Evolutionary conservation across 1,140 invertebrate genomes (phyloP).

Genomic region (Akabosia matsudoensis): DNA sequence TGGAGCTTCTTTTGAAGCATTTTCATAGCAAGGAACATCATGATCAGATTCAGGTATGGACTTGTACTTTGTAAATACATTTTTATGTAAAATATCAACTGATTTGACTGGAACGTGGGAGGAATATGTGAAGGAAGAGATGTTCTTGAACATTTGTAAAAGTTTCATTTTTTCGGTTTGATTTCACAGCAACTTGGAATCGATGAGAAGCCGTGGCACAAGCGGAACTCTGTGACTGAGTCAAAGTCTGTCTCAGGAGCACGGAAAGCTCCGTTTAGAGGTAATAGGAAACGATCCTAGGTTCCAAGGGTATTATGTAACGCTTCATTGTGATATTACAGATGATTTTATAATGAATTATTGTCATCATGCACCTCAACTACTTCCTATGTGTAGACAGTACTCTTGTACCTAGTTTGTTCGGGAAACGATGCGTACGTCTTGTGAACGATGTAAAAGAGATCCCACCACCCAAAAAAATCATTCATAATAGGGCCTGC

Average conservation of each 20-base stretch:
- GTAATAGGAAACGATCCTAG: constrained; percentile 32
- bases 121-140: no score
- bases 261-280: constrained; percentile 39
- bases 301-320: constrained; percentile 3
- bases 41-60: constrained; percentile 57
- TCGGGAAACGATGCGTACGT: constrained; percentile 13
- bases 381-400: constrained; percentile 10
- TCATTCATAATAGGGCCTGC: neutral
- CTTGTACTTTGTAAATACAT: neutral
- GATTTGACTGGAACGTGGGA: no score
- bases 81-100: no score
- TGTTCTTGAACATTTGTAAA: neutral
- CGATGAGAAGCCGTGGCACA: constrained; percentile 43
- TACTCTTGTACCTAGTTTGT: constrained; percentile 19
- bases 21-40: constrained; percentile 73
- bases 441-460: constrained; percentile 23
- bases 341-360: constrained; percentile 10
- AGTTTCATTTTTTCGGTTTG: neutral
- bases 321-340: constrained; percentile 12
- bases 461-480: constrained; percentile 8
- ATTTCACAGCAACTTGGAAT: constrained; percentile 42
- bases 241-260: neutral
- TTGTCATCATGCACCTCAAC: constrained; percentile 21
- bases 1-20: constrained; percentile 78
- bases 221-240: neutral